Conservation (phyloP, 2,888 invertebrate species). For the Apomyelois bistriatella region DNA sequence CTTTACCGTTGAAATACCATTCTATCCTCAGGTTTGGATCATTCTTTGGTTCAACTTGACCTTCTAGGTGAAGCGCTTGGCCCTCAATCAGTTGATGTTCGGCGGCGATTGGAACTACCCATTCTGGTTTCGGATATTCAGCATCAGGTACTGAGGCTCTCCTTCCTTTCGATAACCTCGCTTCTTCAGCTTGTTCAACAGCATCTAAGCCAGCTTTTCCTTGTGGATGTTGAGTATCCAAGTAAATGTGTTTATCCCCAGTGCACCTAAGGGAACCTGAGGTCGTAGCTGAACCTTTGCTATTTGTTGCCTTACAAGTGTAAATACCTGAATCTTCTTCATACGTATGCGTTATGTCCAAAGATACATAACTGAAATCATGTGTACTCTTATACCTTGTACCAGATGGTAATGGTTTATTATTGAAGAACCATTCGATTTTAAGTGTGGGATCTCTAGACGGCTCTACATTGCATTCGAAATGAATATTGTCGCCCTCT, state of each 20-base stretch:
- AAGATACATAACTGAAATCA: constrained; percentile 97
- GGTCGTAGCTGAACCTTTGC: constrained; percentile 93
- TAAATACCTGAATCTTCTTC: constrained; percentile 96
- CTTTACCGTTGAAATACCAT: constrained; percentile 96
- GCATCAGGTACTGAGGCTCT: constrained; percentile 86
- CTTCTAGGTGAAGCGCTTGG: constrained; percentile 94
- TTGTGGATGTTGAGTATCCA: constrained; percentile 97
- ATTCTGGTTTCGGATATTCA: constrained; percentile 91
- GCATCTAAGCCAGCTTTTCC: constrained; percentile 94
- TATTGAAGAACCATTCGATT: constrained; percentile 97
- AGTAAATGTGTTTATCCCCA: constrained; percentile 87
- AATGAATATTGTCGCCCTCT: constrained; percentile 93
- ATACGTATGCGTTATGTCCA: constrained; percentile 93
- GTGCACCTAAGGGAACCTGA: constrained; percentile 93
- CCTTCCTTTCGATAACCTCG: constrained; percentile 85
- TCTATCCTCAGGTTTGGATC: constrained; percentile 94
- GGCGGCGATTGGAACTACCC: constrained; percentile 89
- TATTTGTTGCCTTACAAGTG: constrained; percentile 93
- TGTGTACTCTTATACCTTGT: constrained; percentile 95
- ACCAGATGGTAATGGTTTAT: constrained; percentile 91
- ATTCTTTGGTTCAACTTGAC: constrained; percentile 95
- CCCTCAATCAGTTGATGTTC: constrained; percentile 91
- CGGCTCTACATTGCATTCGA: constrained; percentile 95
- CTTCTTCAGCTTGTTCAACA: constrained; percentile 93
- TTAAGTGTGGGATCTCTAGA: constrained; percentile 94